Evolutionary conservation across 2,888 invertebrate genomes (phyloP).

Genomic region (Aporophyla nigra): DNA sequence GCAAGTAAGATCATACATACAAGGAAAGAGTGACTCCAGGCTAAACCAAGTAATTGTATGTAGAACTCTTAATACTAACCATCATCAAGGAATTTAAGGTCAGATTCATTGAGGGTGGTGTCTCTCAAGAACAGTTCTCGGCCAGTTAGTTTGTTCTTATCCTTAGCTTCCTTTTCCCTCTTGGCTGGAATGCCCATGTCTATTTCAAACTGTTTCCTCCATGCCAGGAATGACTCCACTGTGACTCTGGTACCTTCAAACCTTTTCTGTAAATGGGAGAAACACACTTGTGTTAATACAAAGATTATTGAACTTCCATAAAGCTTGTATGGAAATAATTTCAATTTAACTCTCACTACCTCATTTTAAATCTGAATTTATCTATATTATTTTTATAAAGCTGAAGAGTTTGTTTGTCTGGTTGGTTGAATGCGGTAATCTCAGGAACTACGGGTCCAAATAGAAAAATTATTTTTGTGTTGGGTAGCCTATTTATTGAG

Average conservation of each 20-base stretch:
- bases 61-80: conserved; percentile 85
- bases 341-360: not conserved
- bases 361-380: not conserved
- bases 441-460: too few species aligned
- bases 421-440: too few species aligned
- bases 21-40: not conserved
- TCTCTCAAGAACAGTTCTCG: conserved; percentile 98
- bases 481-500: too few species aligned
- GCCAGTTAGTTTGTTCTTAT: conserved; percentile 96
- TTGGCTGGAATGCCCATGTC: conserved; percentile 95
- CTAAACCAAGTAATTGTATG: not conserved
- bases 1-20: not conserved
- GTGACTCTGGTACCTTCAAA: conserved; percentile 99
- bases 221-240: conserved; percentile 98
- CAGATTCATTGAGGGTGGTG: conserved; percentile 98
- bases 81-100: conserved; percentile 98
- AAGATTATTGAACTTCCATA: not conserved
- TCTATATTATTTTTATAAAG: not conserved
- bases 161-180: conserved; percentile 93
- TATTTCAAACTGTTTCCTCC: conserved; percentile 98
- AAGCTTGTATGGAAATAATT: not conserved
- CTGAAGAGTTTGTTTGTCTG: too few species aligned
- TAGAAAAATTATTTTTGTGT: too few species aligned
- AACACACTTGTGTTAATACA: not conserved
- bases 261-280: conserved; percentile 92